phyloP scores from a whole-genome alignment of 2,113 vertebrate species.

The Odobenus rosmarus region DNA sequence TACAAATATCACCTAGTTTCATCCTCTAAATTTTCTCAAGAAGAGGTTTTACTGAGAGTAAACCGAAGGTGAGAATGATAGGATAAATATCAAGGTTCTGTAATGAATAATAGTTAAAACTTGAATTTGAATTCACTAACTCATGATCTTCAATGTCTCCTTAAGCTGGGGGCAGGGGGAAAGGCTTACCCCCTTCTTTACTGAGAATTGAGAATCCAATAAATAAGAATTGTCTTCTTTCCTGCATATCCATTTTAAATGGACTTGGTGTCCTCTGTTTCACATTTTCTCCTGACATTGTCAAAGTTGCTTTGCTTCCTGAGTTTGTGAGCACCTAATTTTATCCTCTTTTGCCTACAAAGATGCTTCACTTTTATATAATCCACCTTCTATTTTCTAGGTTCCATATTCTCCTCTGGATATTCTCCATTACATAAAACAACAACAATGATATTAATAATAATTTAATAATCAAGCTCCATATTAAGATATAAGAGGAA shows the following conservation, averaged over 20 bases:
- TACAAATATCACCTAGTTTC: not conserved
- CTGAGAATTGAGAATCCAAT: not conserved
- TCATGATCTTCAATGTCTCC: not conserved
- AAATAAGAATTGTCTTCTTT: not conserved
- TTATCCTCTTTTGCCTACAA: not conserved
- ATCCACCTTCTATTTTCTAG: not conserved
- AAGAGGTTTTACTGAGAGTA: not conserved
- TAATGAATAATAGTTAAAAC: not conserved
- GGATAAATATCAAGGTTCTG: not conserved
- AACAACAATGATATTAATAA: not conserved
- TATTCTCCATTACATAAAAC: not conserved
- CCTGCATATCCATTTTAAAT: not conserved
- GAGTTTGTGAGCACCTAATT: not conserved
- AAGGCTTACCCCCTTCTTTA: not conserved
- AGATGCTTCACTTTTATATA: not conserved
- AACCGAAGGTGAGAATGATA: not conserved
- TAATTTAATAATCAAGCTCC: not conserved
- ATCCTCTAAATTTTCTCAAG: not conserved
- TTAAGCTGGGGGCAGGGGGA: not conserved
- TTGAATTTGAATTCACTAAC: not conserved
- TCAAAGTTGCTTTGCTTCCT: not conserved
- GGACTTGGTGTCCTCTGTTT: not conserved
- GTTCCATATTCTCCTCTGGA: not conserved
- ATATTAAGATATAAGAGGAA: not conserved
- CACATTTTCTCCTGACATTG: not conserved